These are phyloP conservation scores for Hepsetus odoe DNA, from an alignment of 2,113 vertebrate genomes.

Conservation along the genomic window DNA sequence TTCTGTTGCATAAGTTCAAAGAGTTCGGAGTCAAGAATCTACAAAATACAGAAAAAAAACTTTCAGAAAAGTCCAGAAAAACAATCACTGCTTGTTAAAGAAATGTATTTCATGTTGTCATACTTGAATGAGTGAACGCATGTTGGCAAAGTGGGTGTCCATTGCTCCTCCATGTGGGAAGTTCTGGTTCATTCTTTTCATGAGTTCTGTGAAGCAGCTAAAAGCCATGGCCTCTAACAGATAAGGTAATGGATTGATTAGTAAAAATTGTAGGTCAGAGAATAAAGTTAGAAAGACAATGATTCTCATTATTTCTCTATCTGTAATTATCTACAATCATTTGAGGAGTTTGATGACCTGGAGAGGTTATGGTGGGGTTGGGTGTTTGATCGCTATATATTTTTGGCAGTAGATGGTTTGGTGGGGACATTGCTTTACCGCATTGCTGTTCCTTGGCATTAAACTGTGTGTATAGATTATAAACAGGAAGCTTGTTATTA, in stretches of 20 bases:
- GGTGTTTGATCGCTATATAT: no score
- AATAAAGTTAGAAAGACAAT: background rate
- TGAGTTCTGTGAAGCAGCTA: slow-evolving; percentile 96
- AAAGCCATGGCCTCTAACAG: slow-evolving; percentile 91
- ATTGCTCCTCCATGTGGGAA: slow-evolving; percentile 97
- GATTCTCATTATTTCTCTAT: background rate
- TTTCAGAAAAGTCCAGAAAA: background rate
- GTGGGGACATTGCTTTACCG: no score
- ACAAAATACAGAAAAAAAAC: background rate
- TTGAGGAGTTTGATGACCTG: no score
- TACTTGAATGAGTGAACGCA: slow-evolving; percentile 98
- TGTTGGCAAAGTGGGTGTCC: slow-evolving; percentile 98
- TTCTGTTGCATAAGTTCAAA: slow-evolving; percentile 99
- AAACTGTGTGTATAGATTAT: no score
- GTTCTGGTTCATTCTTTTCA: slow-evolving; percentile 99
- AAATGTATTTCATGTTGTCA: background rate
- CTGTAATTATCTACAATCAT: no score
- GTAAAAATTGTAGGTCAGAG: background rate
- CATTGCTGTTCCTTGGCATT: no score
- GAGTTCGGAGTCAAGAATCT: slow-evolving; percentile 97
- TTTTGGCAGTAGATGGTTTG: no score
- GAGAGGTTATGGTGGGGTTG: no score
- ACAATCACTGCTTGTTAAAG: background rate
- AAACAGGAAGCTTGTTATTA: no score
- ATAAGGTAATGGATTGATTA: background rate